Base-by-base conservation (phyloP, 2,888 invertebrate genomes). In the Luperina testacea region DNA sequence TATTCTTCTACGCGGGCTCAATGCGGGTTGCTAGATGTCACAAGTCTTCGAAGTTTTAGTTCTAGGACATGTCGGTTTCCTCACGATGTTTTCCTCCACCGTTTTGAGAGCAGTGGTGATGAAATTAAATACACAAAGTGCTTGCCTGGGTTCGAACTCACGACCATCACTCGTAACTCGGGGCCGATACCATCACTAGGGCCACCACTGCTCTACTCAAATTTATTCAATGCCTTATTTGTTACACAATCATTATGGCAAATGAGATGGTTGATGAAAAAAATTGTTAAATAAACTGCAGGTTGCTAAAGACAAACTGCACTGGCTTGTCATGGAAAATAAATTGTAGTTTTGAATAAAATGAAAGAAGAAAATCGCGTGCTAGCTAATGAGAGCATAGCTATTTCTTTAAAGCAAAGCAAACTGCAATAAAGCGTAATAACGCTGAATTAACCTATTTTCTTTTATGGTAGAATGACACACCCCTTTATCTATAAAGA, bases 341-440 rank as follows among this genome's bases (percentile, higher is more conserved):
- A 61, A 67, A 51, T 20, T 15, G 2, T 11, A 80, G 32, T 61
- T 75, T 65, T 78, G 11, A 48, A 81, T n/a, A 65, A 45, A 51
- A 80, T 59, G 4, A 69, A 82, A 32, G 24, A 70, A 53, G 45
- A 48, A 80, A 82, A 48, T 82, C 59, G 84, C 84, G 74, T 79
- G 74, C 32, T n/a, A 32, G 20, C n/a, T 84, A 84, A 79, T 80
- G 71, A 84, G 70, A 27, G 3, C 42, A 27, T 32, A 24, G 20
- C 32, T 24, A 71, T 82, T 78, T 73, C 64, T 83, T 64, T 38
- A 27, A 38, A 71, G 67, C 15, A 73, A 82, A 51, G 53, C 8
- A 51, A 70, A 84, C 72, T 78, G 45, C 27, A 78, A 65, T 73
- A 84, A 72, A 48, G 68, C 67, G n/a, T 65, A 57, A 72, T 68